Evolutionary conservation across 1,140 invertebrate species (phyloP).

Genomic region (Saccostrea echinata): DNA sequence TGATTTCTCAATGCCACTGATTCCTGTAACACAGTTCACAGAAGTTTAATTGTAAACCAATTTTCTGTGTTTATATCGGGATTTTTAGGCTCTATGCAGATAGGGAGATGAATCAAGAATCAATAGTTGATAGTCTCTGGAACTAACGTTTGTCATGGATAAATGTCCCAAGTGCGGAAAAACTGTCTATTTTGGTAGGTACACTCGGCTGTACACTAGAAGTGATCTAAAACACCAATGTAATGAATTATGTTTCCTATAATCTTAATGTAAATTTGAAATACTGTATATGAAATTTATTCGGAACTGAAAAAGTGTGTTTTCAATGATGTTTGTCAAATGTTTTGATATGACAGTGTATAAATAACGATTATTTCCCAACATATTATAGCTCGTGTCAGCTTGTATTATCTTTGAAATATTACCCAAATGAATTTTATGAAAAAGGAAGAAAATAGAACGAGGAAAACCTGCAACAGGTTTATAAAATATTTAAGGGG

Average conservation of each 20-base stretch:
- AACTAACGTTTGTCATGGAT: conserved; percentile 13
- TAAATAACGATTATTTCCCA: too few species aligned
- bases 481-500: conserved; percentile 41
- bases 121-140: not conserved
- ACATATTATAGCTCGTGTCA: too few species aligned
- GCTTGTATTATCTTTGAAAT: too few species aligned
- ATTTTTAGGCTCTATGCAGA: not conserved
- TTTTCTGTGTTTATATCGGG: not conserved
- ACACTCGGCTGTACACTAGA: not conserved
- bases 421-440: too few species aligned
- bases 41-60: not conserved
- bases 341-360: too few species aligned
- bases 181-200: conserved; percentile 69
- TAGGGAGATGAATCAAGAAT: not conserved
- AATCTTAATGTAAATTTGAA: too few species aligned
- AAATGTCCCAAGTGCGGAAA: conserved; percentile 65
- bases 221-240: too few species aligned
- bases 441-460: not conserved
- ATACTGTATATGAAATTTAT: too few species aligned
- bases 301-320: too few species aligned
- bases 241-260: too few species aligned
- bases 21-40: conserved; percentile 23
- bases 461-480: not conserved
- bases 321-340: too few species aligned
- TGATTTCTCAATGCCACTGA: conserved; percentile 22